Conservation (phyloP, 2,113 vertebrate species). For the Ailuropoda melanoleuca region DNA sequence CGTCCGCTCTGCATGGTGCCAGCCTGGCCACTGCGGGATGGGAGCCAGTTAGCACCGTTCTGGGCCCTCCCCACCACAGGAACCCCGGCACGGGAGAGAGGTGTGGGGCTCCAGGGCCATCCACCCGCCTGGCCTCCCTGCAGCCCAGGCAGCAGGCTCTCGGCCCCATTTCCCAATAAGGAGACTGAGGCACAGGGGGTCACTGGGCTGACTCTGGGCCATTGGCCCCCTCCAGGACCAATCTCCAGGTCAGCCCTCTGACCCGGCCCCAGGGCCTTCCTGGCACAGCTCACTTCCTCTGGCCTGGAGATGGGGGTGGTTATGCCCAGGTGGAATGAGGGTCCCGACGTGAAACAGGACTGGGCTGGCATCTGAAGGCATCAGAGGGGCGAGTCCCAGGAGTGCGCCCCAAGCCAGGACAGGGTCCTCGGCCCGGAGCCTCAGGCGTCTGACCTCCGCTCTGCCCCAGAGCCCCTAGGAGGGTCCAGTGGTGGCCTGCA, state of each 20-base stretch:
- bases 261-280: neutral
- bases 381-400: accelerated
- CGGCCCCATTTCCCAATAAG: neutral
- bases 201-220: neutral
- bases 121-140: neutral
- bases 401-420: neutral
- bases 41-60: neutral
- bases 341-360: neutral
- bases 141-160: neutral
- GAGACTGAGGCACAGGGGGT: neutral
- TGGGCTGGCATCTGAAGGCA: neutral
- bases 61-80: neutral
- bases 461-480: neutral
- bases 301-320: neutral
- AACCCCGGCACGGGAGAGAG: neutral
- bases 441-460: accelerated
- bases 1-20: neutral
- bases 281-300: neutral
- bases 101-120: neutral
- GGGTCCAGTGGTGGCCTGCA: neutral
- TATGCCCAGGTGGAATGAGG: neutral
- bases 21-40: neutral
- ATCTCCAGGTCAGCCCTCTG: neutral
- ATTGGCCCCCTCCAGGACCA: neutral
- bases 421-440: neutral